phyloP scores from a whole-genome alignment of 2,888 invertebrate genomes.

The Periphyllus acericola region DNA sequence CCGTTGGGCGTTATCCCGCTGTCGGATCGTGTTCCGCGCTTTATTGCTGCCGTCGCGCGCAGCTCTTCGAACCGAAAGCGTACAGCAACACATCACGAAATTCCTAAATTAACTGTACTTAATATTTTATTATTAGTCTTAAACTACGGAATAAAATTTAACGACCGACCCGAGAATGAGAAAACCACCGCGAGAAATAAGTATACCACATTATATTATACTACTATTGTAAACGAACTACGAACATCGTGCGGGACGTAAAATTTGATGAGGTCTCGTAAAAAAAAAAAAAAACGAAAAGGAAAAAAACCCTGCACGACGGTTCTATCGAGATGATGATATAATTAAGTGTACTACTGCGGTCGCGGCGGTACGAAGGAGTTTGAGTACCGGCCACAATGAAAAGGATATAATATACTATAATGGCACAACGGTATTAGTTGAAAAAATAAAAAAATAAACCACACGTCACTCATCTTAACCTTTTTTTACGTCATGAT shows the following conservation, averaged over 20 bases:
- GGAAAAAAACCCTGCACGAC: not conserved
- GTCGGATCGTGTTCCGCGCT: not conserved
- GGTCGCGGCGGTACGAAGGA: too few relatives aligned
- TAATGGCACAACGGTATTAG: not conserved
- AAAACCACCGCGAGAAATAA: not conserved
- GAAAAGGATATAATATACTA: conserved; percentile 6
- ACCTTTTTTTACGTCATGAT: not conserved
- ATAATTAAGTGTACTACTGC: not conserved
- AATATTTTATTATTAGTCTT: not conserved
- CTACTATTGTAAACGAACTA: not conserved
- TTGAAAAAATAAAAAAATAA: not conserved
- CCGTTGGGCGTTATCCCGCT: not conserved
- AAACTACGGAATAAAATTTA: conserved; percentile 24
- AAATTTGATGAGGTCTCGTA: conserved; percentile 30
- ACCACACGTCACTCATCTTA: not conserved
- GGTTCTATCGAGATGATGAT: not conserved
- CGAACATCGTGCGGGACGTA: not conserved
- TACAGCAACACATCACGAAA: not conserved
- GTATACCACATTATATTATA: not conserved
- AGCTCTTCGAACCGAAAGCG: not conserved
- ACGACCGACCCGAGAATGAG: not conserved
- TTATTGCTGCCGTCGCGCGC: not conserved
- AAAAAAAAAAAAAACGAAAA: not conserved
- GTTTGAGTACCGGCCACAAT: conserved; percentile 12
- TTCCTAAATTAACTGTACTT: not conserved